Base-by-base conservation (phyloP, 2,797 vertebrate genomes). In the Siniperca obscura region DNA sequence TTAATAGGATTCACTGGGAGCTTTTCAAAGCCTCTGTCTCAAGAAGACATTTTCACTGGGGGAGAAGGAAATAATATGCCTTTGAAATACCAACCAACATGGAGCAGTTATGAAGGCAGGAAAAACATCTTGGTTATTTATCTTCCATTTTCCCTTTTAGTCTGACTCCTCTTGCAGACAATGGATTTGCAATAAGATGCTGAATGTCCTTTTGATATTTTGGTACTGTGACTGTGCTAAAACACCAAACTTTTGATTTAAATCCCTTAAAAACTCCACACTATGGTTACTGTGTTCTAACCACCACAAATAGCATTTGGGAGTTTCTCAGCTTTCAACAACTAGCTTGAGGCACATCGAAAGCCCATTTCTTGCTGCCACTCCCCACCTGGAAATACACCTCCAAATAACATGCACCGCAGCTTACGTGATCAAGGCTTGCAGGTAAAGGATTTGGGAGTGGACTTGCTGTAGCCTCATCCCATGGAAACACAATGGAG, bases 1-100 rank as follows among this genome's bases (percentile, higher is more conserved):
- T 93, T 89, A 92, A 91, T 88, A 81, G 69, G 80, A 94, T 91
- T 93, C 84, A 71, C 68, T 90, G 89, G 85, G 88, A 79, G 70
- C 50, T 38, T 87, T 90, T 93, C 85, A 93, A 93, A 93, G 84
- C 60, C 64, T 59, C 70, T 82, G 67, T 86, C 78, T 76, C 70
- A 62, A 60, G 36, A 81, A 71, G 81, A 89, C 74, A 73, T 91
- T 93, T 87, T 90, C 74, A 89, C 84, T 81, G 73, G 38, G 48
- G 48, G 65, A 74, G 76, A 73, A 83, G 81, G 78, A 91, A 87
- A 87, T 89, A 56, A 92, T 87, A 81, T 65, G 80, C 73, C 89
- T 93, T 89, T 92, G 76, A 93, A 92, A 93, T 86, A 80, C 76
- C 87, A 87, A 90, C 87, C 64, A 78, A 88, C 76, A 89, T 68